phyloP scores from a whole-genome alignment of 2,888 invertebrate species.

The Vanessa cardui region DNA sequence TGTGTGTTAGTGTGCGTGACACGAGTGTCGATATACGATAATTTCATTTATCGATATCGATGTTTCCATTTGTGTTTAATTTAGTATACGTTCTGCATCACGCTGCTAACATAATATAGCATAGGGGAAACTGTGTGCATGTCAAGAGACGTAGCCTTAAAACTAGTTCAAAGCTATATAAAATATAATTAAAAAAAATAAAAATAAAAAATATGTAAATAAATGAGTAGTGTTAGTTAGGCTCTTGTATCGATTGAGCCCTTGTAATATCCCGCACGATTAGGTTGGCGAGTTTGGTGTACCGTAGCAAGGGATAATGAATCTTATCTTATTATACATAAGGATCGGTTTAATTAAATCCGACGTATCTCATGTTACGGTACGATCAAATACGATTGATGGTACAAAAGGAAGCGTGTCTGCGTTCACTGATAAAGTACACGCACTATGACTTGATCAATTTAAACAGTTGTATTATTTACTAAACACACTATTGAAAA shows the following conservation, averaged over 20 bases:
- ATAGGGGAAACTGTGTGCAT: slow-evolving; percentile 70
- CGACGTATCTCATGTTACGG: slow-evolving; percentile 14
- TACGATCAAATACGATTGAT: slow-evolving; percentile 34
- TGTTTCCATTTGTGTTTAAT: slow-evolving; percentile 41
- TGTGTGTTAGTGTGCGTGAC: slow-evolving; percentile 74
- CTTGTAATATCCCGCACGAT: slow-evolving; percentile 60
- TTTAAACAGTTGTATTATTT: no score
- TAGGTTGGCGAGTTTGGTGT: slow-evolving; percentile 50
- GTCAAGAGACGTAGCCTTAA: slow-evolving; percentile 80
- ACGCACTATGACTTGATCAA: background rate
- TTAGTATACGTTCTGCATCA: slow-evolving; percentile 44
- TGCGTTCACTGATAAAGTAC: slow-evolving; percentile 6
- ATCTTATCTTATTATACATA: background rate
- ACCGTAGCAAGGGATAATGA: slow-evolving; percentile 42
- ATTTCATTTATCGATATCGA: slow-evolving; percentile 33
- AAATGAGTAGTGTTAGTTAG: slow-evolving; percentile 63
- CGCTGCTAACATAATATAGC: slow-evolving; percentile 65
- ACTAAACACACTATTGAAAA: no score
- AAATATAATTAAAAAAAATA: slow-evolving; percentile 54
- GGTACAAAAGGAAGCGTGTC: slow-evolving; percentile 43
- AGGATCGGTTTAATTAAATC: background rate
- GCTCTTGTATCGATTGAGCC: slow-evolving; percentile 64
- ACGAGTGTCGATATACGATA: background rate
- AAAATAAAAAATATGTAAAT: slow-evolving; percentile 68
- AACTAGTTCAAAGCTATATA: slow-evolving; percentile 82